phyloP scores from a whole-genome alignment of 2,113 vertebrate genomes.

The Oxyura jamaicensis region DNA sequence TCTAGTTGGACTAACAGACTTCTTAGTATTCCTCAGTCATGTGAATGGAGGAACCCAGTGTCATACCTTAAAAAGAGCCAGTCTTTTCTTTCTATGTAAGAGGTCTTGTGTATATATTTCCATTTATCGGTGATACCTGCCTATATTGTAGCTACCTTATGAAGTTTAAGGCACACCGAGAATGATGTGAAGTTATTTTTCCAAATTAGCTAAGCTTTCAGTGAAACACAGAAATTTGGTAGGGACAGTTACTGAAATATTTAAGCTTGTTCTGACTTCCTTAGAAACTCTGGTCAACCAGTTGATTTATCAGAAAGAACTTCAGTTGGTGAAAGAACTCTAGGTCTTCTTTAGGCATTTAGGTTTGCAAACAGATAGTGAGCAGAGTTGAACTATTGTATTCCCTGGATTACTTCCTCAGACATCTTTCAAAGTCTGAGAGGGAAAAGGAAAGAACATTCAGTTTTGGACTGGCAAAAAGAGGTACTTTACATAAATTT shows the following conservation, averaged over 20 bases:
- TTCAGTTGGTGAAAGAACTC: not conserved
- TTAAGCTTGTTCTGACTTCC: not conserved
- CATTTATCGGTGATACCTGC: not conserved
- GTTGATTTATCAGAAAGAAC: not conserved
- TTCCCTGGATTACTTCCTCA: not conserved
- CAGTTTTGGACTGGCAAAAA: not conserved
- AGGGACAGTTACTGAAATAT: too few relatives aligned
- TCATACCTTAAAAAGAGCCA: not conserved
- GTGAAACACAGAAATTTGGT: not conserved
- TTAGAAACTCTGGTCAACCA: not conserved
- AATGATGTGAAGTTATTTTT: not conserved
- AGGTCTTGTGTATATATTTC: not conserved
- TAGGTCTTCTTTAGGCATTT: not conserved
- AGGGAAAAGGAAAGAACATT: not conserved
- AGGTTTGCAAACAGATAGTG: not conserved
- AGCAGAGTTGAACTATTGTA: not conserved
- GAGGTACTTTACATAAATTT: not conserved
- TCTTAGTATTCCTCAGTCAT: not conserved
- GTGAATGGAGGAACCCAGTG: not conserved
- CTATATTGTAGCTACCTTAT: not conserved
- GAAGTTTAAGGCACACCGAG: not conserved
- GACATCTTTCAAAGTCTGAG: not conserved
- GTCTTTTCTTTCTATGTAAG: not conserved
- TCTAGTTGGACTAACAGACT: not conserved
- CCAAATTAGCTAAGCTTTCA: not conserved